Evolutionary conservation across 2,888 invertebrate genomes (phyloP).

Genomic region (Coenonympha glycerion): DNA sequence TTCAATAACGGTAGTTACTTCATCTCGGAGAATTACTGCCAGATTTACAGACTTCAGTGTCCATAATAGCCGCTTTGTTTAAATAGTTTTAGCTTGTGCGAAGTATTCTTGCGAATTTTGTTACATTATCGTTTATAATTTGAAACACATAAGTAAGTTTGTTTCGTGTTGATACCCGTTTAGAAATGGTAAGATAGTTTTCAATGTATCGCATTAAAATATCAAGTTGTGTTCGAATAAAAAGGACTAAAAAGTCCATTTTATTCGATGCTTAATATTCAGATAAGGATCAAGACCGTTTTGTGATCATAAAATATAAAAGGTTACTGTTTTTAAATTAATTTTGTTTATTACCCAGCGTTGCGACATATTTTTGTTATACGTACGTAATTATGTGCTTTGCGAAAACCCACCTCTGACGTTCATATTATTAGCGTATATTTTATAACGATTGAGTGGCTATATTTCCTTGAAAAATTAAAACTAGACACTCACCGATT

Average conservation of each 20-base stretch:
- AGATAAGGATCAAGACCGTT: background rate
- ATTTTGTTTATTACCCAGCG: constrained; percentile 31
- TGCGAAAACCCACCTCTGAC: constrained; percentile 52
- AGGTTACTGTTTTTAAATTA: background rate
- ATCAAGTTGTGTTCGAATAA: background rate
- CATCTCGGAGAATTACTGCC: constrained; percentile 40
- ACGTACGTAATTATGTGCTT: constrained; percentile 38
- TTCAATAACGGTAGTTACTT: constrained; percentile 40
- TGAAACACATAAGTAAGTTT: background rate
- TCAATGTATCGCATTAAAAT: background rate
- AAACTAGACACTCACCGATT: constrained; percentile 63
- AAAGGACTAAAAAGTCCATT: background rate
- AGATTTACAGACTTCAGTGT: constrained; percentile 16
- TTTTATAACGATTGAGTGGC: constrained; percentile 56
- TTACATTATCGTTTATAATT: constrained; percentile 24
- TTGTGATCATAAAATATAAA: background rate
- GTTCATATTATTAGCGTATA: constrained; percentile 50
- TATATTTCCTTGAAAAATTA: constrained; percentile 69
- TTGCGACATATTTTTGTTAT: constrained; percentile 44
- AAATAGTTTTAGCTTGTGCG: constrained; percentile 46
- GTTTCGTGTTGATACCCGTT: background rate
- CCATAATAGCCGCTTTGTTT: constrained; percentile 16
- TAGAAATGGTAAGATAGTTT: background rate
- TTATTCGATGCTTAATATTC: background rate
- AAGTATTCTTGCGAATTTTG: constrained; percentile 47